Percentiles rank a stretch among this genome's conserved stretches.
Evolutionary conservation across 2,797 vertebrate genomes (phyloP).

Genomic region (Lycodopsis pacificus): DNA sequence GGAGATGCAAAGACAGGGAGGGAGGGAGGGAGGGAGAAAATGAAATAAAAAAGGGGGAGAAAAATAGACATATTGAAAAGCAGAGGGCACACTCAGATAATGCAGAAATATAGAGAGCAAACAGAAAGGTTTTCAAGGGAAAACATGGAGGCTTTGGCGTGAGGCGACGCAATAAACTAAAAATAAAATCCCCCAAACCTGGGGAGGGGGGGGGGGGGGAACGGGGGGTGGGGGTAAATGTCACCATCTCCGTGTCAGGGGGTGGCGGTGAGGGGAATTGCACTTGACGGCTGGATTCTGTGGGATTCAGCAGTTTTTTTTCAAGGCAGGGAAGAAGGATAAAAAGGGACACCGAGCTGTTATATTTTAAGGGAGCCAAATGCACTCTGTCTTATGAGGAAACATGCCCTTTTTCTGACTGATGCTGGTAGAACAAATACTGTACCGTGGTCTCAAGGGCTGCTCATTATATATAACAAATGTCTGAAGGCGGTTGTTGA

Average conservation of each 20-base stretch:
- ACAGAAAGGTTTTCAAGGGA: slow-evolving; percentile 90
- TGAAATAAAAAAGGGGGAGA: slow-evolving; percentile 74
- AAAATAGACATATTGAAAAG: slow-evolving; percentile 81
- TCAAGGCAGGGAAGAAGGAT: slow-evolving; percentile 42
- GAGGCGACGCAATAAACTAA: slow-evolving; percentile 82
- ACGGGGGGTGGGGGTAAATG: slow-evolving; percentile 73
- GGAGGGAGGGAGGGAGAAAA: slow-evolving; percentile 69
- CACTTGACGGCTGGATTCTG: slow-evolving; percentile 78
- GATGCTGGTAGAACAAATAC: slow-evolving; percentile 35
- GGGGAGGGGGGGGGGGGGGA: slow-evolving; percentile 60
- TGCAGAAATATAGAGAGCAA: slow-evolving; percentile 92
- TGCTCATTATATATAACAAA: slow-evolving; percentile 4
- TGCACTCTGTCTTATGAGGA: slow-evolving; percentile 50
- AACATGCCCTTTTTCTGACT: slow-evolving; percentile 61
- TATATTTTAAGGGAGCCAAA: slow-evolving; percentile 52
- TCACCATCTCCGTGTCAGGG: slow-evolving; percentile 74
- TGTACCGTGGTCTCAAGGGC: slow-evolving; percentile 17
- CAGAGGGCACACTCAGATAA: slow-evolving; percentile 88
- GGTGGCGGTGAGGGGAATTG: slow-evolving; percentile 73
- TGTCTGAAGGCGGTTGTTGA: neutral
- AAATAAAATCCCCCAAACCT: slow-evolving; percentile 80
- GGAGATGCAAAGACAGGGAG: slow-evolving; percentile 46
- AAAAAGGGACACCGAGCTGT: slow-evolving; percentile 40
- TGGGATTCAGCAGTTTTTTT: slow-evolving; percentile 80
- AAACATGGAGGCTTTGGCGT: slow-evolving; percentile 81